Evolutionary conservation across 1,140 invertebrate genomes (phyloP).

Genomic region (Drosophila ironensis): DNA sequence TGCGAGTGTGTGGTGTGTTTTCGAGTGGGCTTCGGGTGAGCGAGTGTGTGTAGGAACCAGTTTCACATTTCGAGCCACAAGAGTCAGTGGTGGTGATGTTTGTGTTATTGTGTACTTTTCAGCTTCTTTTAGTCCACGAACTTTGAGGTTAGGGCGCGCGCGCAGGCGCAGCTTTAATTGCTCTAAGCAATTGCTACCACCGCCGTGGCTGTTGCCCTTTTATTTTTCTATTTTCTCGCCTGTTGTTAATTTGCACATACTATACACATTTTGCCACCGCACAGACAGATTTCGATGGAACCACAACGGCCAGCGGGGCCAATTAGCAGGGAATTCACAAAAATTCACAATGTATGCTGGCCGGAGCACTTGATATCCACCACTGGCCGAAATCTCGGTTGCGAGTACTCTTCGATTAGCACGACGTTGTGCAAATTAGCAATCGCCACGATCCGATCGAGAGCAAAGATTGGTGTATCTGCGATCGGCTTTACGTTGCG

Average conservation of each 20-base stretch:
- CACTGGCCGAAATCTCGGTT: neutral
- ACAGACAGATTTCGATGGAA: neutral
- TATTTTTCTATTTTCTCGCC: neutral
- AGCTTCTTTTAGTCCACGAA: conserved; percentile 37
- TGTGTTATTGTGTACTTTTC: conserved; percentile 43
- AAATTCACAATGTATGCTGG: conserved; percentile 22
- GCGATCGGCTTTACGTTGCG: conserved; percentile 3
- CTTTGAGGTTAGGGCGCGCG: conserved; percentile 67
- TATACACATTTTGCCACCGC: conserved; percentile 47
- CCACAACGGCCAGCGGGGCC: conserved; percentile 9
- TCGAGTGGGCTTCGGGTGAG: no score
- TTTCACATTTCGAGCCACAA: conserved; percentile 64
- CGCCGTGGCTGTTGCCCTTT: conserved; percentile 9
- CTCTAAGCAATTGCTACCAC: conserved; percentile 34
- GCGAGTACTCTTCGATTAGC: conserved; percentile 52
- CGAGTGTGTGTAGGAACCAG: conserved; percentile 60
- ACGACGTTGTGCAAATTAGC: conserved; percentile 53
- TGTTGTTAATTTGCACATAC: conserved; percentile 47
- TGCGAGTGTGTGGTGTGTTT: conserved; percentile 17
- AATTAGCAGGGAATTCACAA: conserved; percentile 72
- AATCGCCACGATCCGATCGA: conserved; percentile 41
- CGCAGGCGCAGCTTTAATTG: conserved; percentile 72
- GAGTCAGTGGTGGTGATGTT: conserved; percentile 61
- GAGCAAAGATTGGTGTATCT: neutral
- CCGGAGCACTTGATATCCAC: conserved; percentile 20